phyloP scores from a whole-genome alignment of 2,888 invertebrate genomes.

The Drosophila trichaetosa region DNA sequence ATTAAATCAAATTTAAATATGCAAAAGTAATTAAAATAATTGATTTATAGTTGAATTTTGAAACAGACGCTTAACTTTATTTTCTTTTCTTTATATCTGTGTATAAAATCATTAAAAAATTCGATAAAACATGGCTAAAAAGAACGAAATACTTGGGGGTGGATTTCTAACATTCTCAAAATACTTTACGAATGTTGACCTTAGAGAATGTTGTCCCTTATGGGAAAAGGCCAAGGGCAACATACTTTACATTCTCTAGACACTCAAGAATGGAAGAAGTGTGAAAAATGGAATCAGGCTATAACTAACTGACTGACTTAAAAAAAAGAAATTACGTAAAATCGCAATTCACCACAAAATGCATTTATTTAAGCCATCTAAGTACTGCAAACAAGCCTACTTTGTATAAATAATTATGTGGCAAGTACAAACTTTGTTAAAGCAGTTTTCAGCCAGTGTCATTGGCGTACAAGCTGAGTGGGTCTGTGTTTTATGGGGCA shows the following conservation, averaged over 20 bases:
- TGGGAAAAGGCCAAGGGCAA: background rate
- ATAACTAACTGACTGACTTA: background rate
- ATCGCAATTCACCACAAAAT: background rate
- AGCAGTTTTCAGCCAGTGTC: constrained; percentile 25
- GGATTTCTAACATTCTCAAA: background rate
- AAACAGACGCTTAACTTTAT: rapidly evolving
- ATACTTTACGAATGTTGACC: background rate
- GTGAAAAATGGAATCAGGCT: background rate
- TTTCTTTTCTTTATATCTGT: background rate
- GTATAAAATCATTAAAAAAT: background rate
- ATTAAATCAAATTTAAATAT: background rate
- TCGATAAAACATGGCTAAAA: background rate
- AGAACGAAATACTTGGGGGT: background rate
- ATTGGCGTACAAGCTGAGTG: background rate
- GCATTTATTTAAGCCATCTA: background rate
- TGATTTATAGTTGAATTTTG: background rate
- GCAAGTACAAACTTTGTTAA: background rate
- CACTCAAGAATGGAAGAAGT: background rate
- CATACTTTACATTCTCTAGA: background rate
- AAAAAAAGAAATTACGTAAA: background rate
- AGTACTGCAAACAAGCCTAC: background rate
- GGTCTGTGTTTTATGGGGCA: background rate
- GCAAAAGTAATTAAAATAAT: background rate
- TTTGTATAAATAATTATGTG: background rate
- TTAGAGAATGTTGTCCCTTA: background rate